A percentile compares a stretch with the other conserved stretches of the same genome.
phyloP scores from a whole-genome alignment of 2,888 invertebrate species.

The Acrobeloides nanus region DNA sequence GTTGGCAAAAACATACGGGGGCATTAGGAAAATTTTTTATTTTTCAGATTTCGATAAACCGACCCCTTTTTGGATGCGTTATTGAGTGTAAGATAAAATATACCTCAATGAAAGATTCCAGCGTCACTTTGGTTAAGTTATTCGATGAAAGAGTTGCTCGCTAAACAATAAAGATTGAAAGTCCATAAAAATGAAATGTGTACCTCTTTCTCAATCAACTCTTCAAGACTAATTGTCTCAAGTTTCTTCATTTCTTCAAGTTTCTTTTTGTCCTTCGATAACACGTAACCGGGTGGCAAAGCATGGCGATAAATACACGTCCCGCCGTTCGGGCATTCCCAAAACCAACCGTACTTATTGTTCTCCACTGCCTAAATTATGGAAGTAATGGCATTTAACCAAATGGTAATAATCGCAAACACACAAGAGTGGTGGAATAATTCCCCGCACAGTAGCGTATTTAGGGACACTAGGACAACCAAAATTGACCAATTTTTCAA shows the following conservation, averaged over 20 bases:
- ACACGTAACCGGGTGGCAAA: constrained; percentile 81
- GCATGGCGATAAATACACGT: constrained; percentile 63
- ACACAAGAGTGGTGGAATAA: no score
- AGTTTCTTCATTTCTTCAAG: constrained; percentile 69
- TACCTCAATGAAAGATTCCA: constrained; percentile 90
- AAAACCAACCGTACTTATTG: constrained; percentile 99
- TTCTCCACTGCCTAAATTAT: constrained; percentile 94
- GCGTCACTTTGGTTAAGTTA: constrained; percentile 76
- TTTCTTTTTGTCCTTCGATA: constrained; percentile 73
- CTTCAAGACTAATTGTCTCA: constrained; percentile 82
- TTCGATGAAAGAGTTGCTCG: constrained; percentile 60
- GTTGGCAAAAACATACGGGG: no score
- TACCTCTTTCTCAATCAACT: constrained; percentile 83
- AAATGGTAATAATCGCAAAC: constrained; percentile 95
- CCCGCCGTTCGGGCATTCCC: constrained; percentile 71
- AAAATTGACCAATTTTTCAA: no score
- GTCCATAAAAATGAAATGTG: constrained; percentile 2
- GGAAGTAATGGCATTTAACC: no score
- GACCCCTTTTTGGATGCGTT: no score
- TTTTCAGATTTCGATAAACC: no score
- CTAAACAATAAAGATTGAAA: constrained; percentile 20
- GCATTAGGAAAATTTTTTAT: no score
- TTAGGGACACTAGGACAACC: no score
- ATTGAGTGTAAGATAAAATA: no score
- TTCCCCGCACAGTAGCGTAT: no score